These are phyloP conservation scores for Drosophila aldrichi DNA, from an alignment of 2,888 invertebrate genomes.

Conservation along the genomic window DNA sequence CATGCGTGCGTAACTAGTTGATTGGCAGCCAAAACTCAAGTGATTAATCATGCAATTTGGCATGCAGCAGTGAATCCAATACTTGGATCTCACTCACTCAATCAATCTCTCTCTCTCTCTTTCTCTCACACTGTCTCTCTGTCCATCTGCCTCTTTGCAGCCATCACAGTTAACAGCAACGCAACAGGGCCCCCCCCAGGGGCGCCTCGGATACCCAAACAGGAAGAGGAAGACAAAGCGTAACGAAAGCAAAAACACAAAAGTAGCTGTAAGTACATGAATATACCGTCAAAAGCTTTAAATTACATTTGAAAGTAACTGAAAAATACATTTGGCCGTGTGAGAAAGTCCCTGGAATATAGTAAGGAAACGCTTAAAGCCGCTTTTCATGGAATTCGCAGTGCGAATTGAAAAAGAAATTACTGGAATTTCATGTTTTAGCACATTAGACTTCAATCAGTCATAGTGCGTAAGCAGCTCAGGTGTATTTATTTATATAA, in stretches of 20 bases:
- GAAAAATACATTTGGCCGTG: background rate
- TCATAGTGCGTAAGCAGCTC: background rate
- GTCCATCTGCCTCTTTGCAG: conserved; percentile 48
- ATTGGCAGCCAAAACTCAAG: conserved; percentile 62
- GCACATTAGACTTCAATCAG: background rate
- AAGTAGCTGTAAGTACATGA: conserved; percentile 62
- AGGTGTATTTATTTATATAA: background rate
- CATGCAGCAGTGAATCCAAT: conserved; percentile 38
- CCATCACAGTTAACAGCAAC: conserved; percentile 72
- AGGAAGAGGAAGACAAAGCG: conserved; percentile 36
- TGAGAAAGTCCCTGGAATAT: background rate
- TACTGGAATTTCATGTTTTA: background rate
- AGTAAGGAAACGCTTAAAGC: background rate
- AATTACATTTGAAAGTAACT: conserved; percentile 3
- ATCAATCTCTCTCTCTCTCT: conserved; percentile 1
- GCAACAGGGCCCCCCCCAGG: conserved; percentile 76
- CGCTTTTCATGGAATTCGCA: background rate
- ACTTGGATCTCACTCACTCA: conserved; percentile 3
- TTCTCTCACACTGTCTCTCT: conserved; percentile 13
- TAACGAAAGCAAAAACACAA: conserved; percentile 31
- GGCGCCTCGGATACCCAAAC: conserved; percentile 80
- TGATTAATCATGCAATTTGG: conserved; percentile 80
- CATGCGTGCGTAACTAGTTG: conserved; percentile 40
- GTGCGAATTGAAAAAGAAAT: background rate
- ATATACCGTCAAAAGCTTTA: conserved; percentile 1